Conservation (phyloP, 2,888 invertebrate genomes). For the Bruchidius siliquastri region DNA sequence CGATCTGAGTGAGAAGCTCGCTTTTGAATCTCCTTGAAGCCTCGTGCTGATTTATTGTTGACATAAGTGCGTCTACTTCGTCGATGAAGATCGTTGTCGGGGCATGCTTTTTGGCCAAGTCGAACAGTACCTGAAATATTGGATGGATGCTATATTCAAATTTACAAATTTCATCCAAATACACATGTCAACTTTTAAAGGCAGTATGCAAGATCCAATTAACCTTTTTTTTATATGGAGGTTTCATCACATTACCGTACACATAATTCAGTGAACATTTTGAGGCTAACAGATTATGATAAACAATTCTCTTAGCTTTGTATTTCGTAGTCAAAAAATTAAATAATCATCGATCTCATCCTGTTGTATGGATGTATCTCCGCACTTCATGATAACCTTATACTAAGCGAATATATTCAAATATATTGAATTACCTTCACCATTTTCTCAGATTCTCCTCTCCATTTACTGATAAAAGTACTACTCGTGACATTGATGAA, state of each 20-base stretch:
- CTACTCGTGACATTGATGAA: conserved; percentile 91
- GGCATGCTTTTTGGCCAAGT: conserved; percentile 70
- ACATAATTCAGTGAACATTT: no score
- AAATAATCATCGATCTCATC: no score
- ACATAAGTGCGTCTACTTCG: conserved; percentile 83
- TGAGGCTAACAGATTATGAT: no score
- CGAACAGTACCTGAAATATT: conserved; percentile 60
- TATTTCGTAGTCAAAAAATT: no score
- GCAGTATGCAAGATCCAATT: no score
- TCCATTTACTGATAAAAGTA: conserved; percentile 90
- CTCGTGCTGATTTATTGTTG: conserved; percentile 71
- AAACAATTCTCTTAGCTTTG: no score
- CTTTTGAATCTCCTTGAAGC: conserved; percentile 84
- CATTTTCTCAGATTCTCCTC: conserved; percentile 93
- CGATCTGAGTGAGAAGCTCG: conserved; percentile 81
- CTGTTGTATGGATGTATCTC: no score
- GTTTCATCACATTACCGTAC: no score
- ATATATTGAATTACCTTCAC: conserved; percentile 53
- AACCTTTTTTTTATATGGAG: no score
- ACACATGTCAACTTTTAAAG: no score
- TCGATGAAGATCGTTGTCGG: conserved; percentile 92
- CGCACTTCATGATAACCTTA: no score
- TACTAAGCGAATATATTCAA: no score
- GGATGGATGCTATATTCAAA: neutral
- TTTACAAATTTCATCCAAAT: neutral